Evolutionary conservation across 2,797 vertebrate genomes (phyloP), one percentile per base, ranked within the genome.

Genomic region (Thalassophryne amazonica): DNA sequence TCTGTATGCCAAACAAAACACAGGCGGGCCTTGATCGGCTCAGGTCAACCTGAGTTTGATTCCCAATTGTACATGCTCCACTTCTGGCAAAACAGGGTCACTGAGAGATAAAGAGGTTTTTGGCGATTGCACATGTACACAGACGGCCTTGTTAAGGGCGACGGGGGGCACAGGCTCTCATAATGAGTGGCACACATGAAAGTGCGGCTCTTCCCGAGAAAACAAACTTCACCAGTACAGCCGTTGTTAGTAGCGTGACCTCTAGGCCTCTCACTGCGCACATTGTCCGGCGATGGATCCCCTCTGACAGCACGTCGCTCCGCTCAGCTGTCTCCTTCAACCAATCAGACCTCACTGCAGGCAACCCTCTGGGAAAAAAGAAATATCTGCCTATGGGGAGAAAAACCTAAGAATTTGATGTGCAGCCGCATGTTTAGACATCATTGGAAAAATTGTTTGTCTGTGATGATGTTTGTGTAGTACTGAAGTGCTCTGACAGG

Each of bases 141-240:
- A 78, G 65, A 69, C 48, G 32, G 66, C 73, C 69, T 71, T 76
- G 58, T 73, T 78, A 33, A 50, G 47, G 55, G 37, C 77, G 50
- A 77, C 17, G 31, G 58, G 83, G 65, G 76, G 54, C 20, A 51
- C 46, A 18, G 60, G 57, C 68, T 47, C 66, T 60, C 55, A 46
- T 87, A 87, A 86, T 87, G 73, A 85, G 75, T 73, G 66, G 71
- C 68, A 71, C 50, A 84, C 77, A 88, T 88, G 75, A 88, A 89
- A 86, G 60, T 60, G 52, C 35, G 52, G 69, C 64, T 69, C 68
- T 61, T 83, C 65, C 50, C 37, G 34, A 73, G 63, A 81, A 81
- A 79, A 70, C 60, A 83, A 85, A 85, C 73, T 72, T 64, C 54
- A 53, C 61, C 52, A 48, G 48, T 51, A 59, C 58, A 73, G 64